Evolutionary conservation across 2,888 invertebrate species (phyloP).

Genomic region (Nomada hirtipes): DNA sequence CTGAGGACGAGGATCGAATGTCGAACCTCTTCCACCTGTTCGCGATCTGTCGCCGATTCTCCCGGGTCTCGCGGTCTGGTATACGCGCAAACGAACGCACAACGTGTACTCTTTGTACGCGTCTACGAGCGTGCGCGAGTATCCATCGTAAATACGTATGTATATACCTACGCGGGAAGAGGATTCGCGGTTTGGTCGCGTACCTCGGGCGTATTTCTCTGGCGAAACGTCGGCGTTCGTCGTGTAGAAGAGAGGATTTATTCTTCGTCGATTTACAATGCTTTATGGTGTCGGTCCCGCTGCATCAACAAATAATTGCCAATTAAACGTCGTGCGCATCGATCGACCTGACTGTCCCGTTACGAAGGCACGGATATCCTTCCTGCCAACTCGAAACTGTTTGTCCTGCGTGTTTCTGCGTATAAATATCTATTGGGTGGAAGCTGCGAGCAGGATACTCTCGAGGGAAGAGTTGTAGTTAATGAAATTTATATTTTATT

Average conservation of each 20-base stretch:
- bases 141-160: constrained; percentile 39
- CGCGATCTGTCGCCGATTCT: constrained; percentile 35
- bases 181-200: constrained; percentile 49
- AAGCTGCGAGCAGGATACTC: too few species aligned
- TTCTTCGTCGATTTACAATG: constrained; percentile 79
- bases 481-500: too few species aligned
- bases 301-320: constrained; percentile 81
- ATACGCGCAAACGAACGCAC: constrained; percentile 46
- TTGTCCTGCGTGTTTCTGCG: constrained; percentile 17
- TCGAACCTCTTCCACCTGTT: constrained; percentile 24
- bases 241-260: constrained; percentile 76
- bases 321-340: constrained; percentile 78
- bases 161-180: constrained; percentile 37
- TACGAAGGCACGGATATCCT: constrained; percentile 57
- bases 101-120: constrained; percentile 48
- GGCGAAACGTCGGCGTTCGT: constrained; percentile 52
- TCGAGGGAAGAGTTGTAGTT: too few species aligned
- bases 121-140: constrained; percentile 23
- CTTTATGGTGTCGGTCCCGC: constrained; percentile 79
- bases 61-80: constrained; percentile 20
- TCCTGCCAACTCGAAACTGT: constrained; percentile 28
- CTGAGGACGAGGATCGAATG: constrained; percentile 54
- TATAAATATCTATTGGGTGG: not conserved
- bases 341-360: constrained; percentile 67
- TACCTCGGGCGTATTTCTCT: constrained; percentile 51